Evolutionary conservation across 2,888 invertebrate species (phyloP), one percentile per base, ranked within the genome.

Genomic region (Diplolepis rosae): DNA sequence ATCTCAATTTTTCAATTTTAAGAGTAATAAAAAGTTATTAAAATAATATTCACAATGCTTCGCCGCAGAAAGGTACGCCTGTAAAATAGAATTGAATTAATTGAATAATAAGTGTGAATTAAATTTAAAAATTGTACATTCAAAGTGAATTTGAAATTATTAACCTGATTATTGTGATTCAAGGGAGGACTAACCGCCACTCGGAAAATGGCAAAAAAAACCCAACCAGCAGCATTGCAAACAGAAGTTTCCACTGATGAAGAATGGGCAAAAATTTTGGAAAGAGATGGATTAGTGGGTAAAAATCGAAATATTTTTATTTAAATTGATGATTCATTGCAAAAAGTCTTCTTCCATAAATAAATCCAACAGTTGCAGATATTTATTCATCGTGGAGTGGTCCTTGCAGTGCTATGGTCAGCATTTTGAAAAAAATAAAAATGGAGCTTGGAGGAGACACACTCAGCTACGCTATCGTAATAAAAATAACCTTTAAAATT

Each of bases 351-450:
- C 56, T 61, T 2, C 51, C 24, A 50, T 52, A 39, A 54, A 68
- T 69, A 32, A 39, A 61, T 42, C 15, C 11, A 13, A 6, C n/a
- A 96, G 97, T 98, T 76, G 91, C 96, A 74, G 98, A 98, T 87
- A 92, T 98, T 24, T 98, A 95, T 89, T 94, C 97, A n/a, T 96
- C 95, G 75, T 98, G 98, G 98, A 96, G 96, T 84, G 98, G 98
- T 0, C 97, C 97, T 0, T 97, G 97, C 85, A 90, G 93, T 76
- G 96, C 95, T 45, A 96, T 98, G 95, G 91, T 95, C 72, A 95
- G 95, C 70, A 94, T 93, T 87, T 91, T 98, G 79, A 95, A 95
- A 87, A 95, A 95, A 90, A 91, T 97, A 73, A 97, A 97, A 88
- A 92, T 97, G 85, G 98, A 98, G 90, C 89, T 95, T 18, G 96